These are phyloP conservation scores for Pituophis catenifer DNA, from an alignment of 2,113 vertebrate species.

Conservation along the genomic window DNA sequence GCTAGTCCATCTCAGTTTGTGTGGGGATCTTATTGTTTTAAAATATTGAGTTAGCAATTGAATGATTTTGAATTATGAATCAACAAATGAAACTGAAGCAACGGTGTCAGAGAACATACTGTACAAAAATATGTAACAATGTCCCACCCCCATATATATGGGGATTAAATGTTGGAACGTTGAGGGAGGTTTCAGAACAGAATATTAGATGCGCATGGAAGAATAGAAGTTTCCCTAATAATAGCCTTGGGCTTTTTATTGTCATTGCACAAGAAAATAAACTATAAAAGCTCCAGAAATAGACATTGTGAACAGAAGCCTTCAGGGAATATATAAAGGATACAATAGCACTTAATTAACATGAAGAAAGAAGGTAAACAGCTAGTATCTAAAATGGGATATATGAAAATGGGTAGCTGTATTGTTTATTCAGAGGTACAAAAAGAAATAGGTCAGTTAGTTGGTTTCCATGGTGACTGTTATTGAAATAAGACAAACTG, in stretches of 20 bases:
- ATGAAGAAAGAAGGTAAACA: slow-evolving; percentile 36
- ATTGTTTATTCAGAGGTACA: slow-evolving; percentile 60
- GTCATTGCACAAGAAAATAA: background rate
- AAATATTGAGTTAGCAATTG: background rate
- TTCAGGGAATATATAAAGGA: background rate
- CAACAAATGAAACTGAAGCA: background rate
- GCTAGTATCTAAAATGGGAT: slow-evolving; percentile 18
- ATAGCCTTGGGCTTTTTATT: background rate
- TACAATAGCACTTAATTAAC: background rate
- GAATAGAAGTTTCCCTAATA: slow-evolving; percentile 32
- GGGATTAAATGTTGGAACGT: background rate
- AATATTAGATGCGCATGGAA: background rate
- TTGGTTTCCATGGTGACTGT: slow-evolving; percentile 75
- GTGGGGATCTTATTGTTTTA: background rate
- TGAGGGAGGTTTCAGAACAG: background rate
- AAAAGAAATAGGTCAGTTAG: slow-evolving; percentile 71
- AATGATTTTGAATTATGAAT: background rate
- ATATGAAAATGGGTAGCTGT: slow-evolving; percentile 50
- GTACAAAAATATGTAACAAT: background rate
- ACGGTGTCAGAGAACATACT: background rate
- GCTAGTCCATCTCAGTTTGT: background rate
- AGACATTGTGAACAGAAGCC: background rate
- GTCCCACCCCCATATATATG: background rate
- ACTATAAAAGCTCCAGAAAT: slow-evolving; percentile 19
- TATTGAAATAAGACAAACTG: slow-evolving; percentile 68